Evolutionary conservation across 1,140 invertebrate species (phyloP).

Genomic region (Stegodyphus mimosarum): DNA sequence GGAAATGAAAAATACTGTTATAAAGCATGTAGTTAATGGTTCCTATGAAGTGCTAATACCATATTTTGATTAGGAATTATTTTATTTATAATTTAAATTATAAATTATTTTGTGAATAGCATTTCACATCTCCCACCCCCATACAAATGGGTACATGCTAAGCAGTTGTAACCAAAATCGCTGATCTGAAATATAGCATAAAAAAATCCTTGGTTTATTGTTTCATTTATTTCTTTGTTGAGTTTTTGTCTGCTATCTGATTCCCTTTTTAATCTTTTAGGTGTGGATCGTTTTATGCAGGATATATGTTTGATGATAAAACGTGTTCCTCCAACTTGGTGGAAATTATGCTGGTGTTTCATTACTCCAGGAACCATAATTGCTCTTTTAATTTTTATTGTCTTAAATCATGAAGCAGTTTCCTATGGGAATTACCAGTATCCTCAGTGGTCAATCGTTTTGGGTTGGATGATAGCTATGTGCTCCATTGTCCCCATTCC

Average conservation of each 20-base stretch:
- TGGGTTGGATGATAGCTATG: constrained; percentile 78
- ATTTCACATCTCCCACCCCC: too few relatives aligned
- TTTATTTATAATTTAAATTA: neutral
- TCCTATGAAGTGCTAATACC: too few relatives aligned
- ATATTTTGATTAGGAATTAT: neutral
- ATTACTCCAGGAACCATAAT: constrained; percentile 46
- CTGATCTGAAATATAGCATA: too few relatives aligned
- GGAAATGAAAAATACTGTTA: too few relatives aligned
- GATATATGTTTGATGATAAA: constrained; percentile 60
- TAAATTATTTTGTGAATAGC: neutral
- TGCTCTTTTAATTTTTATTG: constrained; percentile 22
- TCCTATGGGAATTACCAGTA: constrained; percentile 70
- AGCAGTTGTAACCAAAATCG: too few relatives aligned
- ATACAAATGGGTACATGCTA: too few relatives aligned
- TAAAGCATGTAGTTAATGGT: too few relatives aligned
- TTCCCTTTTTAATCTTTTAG: constrained; percentile 15
- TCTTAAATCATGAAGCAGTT: constrained; percentile 29
- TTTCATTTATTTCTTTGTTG: too few relatives aligned
- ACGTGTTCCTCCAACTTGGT: constrained; percentile 38
- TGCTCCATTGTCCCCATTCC: constrained; percentile 54
- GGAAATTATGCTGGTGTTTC: constrained; percentile 57
- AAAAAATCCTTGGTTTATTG: too few relatives aligned
- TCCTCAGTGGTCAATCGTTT: constrained; percentile 79
- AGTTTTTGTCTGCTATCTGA: too few relatives aligned
- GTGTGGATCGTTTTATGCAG: constrained; percentile 56